Conservation (phyloP, 2,888 invertebrate genomes). For the Harpalus rufipes region DNA sequence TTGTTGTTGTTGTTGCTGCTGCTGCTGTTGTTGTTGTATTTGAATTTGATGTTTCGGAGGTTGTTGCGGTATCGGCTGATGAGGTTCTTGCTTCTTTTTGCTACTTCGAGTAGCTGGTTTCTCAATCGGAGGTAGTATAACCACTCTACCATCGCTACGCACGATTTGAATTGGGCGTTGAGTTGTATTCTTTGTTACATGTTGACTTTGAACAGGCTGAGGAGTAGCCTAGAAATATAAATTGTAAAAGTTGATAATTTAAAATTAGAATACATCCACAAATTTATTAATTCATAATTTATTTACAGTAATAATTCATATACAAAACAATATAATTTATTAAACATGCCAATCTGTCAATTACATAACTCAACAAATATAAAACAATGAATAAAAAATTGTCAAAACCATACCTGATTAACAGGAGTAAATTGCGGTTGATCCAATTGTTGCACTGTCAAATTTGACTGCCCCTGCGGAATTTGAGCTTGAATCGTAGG, state of each 20-base stretch:
- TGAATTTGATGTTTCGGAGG: constrained; percentile 68
- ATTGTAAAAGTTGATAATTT: not conserved
- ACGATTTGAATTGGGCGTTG: constrained; percentile 86
- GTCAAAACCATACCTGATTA: constrained; percentile 50
- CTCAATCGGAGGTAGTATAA: constrained; percentile 89
- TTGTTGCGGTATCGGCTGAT: constrained; percentile 31
- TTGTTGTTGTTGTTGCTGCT: constrained; percentile 64
- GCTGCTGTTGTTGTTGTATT: constrained; percentile 67
- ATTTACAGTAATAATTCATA: constrained; percentile 17
- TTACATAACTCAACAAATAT: constrained; percentile 36
- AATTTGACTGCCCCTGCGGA: constrained; percentile 63
- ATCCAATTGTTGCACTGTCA: constrained; percentile 12
- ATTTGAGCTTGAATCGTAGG: constrained; percentile 71
- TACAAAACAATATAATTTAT: constrained; percentile 38
- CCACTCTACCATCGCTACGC: constrained; percentile 86
- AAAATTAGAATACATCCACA: not conserved
- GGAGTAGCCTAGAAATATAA: constrained; percentile 47
- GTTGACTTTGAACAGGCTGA: constrained; percentile 20
- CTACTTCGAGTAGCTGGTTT: constrained; percentile 89
- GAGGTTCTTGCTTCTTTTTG: constrained; percentile 75
- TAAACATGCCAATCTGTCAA: constrained; percentile 43
- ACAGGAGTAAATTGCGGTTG: constrained; percentile 36
- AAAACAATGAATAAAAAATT: constrained; percentile 22
- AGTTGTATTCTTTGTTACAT: constrained; percentile 73
- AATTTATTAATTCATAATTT: constrained; percentile 6